Conservation (phyloP, 2,888 invertebrate species). For the Odiellus spinosus region DNA sequence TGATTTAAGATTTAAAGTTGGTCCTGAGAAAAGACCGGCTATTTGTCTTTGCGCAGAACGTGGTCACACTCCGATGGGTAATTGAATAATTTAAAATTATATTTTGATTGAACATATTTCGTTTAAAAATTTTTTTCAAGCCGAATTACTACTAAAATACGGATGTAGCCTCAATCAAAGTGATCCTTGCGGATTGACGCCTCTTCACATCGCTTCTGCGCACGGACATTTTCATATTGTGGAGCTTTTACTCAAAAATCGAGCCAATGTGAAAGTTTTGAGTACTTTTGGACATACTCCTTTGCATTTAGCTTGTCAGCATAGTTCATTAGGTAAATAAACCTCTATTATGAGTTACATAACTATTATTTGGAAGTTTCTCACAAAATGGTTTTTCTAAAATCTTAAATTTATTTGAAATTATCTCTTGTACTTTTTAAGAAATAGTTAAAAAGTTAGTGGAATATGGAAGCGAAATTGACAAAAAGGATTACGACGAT, state of each 20-base stretch:
- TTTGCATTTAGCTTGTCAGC: conserved; percentile 17
- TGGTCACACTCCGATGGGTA: conserved; percentile 20
- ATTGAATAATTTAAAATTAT: not conserved
- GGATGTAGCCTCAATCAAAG: conserved; percentile 22
- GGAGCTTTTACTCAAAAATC: conserved; percentile 15
- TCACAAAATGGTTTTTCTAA: not conserved
- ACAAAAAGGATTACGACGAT: conserved; percentile 17
- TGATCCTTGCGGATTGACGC: conserved; percentile 19
- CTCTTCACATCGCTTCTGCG: conserved; percentile 20
- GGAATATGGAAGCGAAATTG: conserved; percentile 19
- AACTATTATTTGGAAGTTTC: not conserved
- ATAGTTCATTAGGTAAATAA: conserved; percentile 8
- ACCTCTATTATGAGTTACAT: no score
- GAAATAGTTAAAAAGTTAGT: conserved; percentile 13
- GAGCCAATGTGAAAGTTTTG: conserved; percentile 19
- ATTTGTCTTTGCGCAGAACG: conserved; percentile 20
- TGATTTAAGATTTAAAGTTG: conserved; percentile 20
- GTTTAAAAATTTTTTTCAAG: conserved; percentile 7
- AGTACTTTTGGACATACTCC: conserved; percentile 18
- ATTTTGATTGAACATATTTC: not conserved
- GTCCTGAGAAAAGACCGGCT: conserved; percentile 18
- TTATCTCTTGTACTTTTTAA: conserved; percentile 1
- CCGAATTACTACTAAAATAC: conserved; percentile 17
- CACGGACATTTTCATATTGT: conserved; percentile 15
- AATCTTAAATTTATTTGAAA: not conserved